These are phyloP conservation scores for Ophraella communa DNA, from an alignment of 2,888 invertebrate species.

Conservation along the genomic window DNA sequence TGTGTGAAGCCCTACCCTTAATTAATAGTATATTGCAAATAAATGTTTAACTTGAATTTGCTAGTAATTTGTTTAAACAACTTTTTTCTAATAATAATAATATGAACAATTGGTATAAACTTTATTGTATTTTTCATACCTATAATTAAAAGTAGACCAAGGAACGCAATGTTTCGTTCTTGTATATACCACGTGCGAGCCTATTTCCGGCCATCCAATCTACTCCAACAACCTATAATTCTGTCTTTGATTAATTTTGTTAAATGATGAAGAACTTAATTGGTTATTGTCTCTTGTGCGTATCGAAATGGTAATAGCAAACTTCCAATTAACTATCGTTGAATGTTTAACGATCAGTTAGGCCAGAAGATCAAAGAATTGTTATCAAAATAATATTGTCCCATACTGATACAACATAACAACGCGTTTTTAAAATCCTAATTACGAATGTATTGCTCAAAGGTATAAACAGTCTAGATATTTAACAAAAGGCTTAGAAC, in stretches of 20 bases:
- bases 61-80: too few relatives aligned
- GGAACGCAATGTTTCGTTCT: background rate
- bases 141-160: constrained; percentile 13
- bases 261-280: constrained; percentile 27
- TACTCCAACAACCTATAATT: constrained; percentile 14
- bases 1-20: too few relatives aligned
- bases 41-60: too few relatives aligned
- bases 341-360: background rate
- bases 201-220: constrained; percentile 9
- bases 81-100: too few relatives aligned
- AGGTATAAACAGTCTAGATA: background rate
- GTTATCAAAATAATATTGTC: background rate
- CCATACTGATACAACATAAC: background rate
- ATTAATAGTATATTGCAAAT: too few relatives aligned
- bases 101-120: background rate
- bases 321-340: constrained; percentile 17
- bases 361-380: background rate
- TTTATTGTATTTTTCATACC: background rate
- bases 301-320: constrained; percentile 1
- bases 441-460: background rate
- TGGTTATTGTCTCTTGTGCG: constrained; percentile 13
- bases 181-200: background rate
- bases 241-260: constrained; percentile 26
- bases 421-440: background rate
- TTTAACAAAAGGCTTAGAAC: background rate